Conservation (phyloP, 2,888 invertebrate genomes). For the Drosophila silvestris region DNA sequence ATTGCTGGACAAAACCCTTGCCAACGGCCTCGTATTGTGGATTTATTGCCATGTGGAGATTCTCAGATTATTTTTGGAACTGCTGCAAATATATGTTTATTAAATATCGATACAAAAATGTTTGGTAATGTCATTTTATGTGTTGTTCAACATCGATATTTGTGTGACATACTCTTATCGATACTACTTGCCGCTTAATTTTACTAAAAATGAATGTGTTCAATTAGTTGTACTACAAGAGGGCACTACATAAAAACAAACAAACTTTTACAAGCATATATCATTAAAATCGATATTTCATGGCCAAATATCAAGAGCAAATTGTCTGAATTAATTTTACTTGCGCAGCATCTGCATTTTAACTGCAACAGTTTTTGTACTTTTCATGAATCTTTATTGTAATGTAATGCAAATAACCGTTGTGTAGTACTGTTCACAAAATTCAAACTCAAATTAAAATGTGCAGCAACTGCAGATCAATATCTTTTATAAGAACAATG, state of each 20-base stretch:
- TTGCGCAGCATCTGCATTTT: too few species aligned
- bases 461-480: background rate
- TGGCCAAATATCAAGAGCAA: too few species aligned
- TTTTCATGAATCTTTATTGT: background rate
- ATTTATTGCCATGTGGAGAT: constrained; percentile 91
- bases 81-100: background rate
- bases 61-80: background rate
- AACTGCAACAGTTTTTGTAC: too few species aligned
- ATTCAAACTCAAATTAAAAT: background rate
- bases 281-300: too few species aligned
- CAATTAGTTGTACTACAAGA: background rate
- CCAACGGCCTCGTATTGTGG: constrained; percentile 97
- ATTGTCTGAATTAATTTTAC: too few species aligned
- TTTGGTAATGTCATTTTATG: too few species aligned
- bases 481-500: background rate
- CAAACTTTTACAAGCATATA: background rate
- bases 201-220: background rate
- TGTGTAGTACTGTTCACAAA: background rate
- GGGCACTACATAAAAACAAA: background rate
- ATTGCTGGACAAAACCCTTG: constrained; percentile 97
- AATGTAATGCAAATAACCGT: background rate
- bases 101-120: background rate
- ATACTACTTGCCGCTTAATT: background rate
- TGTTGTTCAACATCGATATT: background rate
- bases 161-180: background rate